Evolutionary conservation across 2,797 vertebrate genomes (phyloP).

Genomic region (Pyrocephalus nanus): DNA sequence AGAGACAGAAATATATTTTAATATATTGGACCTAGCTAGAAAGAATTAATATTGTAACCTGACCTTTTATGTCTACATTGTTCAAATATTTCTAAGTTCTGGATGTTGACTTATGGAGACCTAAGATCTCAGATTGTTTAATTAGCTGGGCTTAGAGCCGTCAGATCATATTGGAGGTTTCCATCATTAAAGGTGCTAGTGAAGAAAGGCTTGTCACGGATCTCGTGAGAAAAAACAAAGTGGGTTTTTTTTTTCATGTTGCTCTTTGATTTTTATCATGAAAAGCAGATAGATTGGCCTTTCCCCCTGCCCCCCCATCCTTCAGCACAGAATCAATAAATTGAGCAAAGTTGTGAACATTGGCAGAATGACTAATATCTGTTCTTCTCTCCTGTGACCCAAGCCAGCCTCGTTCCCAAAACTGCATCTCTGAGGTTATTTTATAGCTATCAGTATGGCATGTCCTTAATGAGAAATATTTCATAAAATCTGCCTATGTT

Average conservation of each 20-base stretch:
- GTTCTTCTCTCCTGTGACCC: not conserved
- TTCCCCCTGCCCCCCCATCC: not conserved
- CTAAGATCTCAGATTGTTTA: slow-evolving; percentile 50
- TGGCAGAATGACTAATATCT: slow-evolving; percentile 37
- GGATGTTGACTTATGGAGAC: slow-evolving; percentile 53
- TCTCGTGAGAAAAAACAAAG: not conserved
- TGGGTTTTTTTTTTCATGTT: not conserved
- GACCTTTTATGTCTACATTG: slow-evolving; percentile 45
- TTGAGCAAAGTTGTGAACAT: slow-evolving; percentile 48
- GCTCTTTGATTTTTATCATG: slow-evolving; percentile 63
- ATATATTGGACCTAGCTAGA: not conserved
- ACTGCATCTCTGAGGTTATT: not conserved
- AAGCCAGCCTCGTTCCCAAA: not conserved
- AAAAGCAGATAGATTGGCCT: slow-evolving; percentile 29
- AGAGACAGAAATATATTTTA: slow-evolving; percentile 4
- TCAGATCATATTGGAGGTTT: not conserved
- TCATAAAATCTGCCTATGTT: not conserved
- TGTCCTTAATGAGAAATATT: not conserved
- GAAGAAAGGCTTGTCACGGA: slow-evolving; percentile 34
- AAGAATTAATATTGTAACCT: slow-evolving; percentile 38
- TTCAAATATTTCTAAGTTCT: slow-evolving; percentile 54
- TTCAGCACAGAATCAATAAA: slow-evolving; percentile 59
- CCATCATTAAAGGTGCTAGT: slow-evolving; percentile 17
- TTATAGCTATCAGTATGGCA: not conserved
- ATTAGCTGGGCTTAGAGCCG: slow-evolving; percentile 47